Evolutionary conservation across 2,797 vertebrate genomes (phyloP).

Genomic region (Acrocephalus scirpaceus): DNA sequence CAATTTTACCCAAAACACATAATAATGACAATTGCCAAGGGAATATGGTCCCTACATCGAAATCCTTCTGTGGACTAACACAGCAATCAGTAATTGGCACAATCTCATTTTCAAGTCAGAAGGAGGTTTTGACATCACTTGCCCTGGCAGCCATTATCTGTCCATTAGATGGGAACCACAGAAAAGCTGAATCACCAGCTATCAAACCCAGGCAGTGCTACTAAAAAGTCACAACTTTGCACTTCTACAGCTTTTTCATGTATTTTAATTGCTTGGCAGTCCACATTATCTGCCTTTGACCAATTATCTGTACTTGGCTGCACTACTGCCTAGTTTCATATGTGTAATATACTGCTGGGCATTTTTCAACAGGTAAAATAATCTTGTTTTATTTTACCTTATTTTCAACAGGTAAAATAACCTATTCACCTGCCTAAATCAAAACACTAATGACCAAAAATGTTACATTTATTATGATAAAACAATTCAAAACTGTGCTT

Average conservation of each 20-base stretch:
- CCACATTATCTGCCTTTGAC: background rate
- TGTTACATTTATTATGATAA: background rate
- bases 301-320: background rate
- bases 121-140: background rate
- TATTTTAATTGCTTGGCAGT: background rate
- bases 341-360: background rate
- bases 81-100: background rate
- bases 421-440: background rate
- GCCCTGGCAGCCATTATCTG: background rate
- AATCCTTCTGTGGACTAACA: background rate
- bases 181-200: background rate
- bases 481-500: background rate
- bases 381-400: too few relatives aligned
- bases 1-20: background rate
- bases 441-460: background rate
- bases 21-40: background rate
- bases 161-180: background rate
- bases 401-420: background rate
- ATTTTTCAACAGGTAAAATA: background rate
- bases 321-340: background rate
- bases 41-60: accelerated
- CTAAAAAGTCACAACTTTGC: background rate
- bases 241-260: background rate
- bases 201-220: background rate
- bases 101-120: background rate